Evolutionary conservation across 2,797 vertebrate species (phyloP).

Genomic region (Ibycter americanus): DNA sequence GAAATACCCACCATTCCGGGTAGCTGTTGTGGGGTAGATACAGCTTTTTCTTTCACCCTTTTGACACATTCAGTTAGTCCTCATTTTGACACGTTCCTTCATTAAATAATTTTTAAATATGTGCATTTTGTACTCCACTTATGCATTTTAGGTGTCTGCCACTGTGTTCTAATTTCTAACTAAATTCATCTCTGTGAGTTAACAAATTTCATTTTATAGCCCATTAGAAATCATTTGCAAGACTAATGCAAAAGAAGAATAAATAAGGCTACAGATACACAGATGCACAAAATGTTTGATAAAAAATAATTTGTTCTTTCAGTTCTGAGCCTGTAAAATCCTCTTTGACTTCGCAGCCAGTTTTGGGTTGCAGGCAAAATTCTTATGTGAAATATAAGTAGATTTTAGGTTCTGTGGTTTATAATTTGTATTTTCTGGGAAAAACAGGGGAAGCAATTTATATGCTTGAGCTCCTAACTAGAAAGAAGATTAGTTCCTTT

Average conservation of each 20-base stretch:
- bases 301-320: not conserved
- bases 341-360: not conserved
- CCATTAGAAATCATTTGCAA: not conserved
- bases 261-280: not conserved
- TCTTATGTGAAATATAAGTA: not conserved
- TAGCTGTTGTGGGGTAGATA: not conserved
- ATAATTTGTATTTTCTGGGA: not conserved
- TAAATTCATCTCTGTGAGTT: not conserved
- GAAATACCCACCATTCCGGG: not conserved
- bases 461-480: not conserved
- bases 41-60: not conserved
- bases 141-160: not conserved
- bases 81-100: not conserved
- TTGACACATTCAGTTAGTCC: not conserved
- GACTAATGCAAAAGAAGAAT: not conserved
- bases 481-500: not conserved
- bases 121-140: not conserved
- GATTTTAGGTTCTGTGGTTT: conserved; percentile 12
- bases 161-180: not conserved
- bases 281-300: not conserved
- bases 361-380: not conserved
- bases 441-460: not conserved
- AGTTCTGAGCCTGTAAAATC: not conserved
- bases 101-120: not conserved
- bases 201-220: not conserved